Percentiles rank a stretch among this genome's conserved stretches.
phyloP scores from a whole-genome alignment of 2,888 invertebrate species.

The Amphimallon solstitiale region DNA sequence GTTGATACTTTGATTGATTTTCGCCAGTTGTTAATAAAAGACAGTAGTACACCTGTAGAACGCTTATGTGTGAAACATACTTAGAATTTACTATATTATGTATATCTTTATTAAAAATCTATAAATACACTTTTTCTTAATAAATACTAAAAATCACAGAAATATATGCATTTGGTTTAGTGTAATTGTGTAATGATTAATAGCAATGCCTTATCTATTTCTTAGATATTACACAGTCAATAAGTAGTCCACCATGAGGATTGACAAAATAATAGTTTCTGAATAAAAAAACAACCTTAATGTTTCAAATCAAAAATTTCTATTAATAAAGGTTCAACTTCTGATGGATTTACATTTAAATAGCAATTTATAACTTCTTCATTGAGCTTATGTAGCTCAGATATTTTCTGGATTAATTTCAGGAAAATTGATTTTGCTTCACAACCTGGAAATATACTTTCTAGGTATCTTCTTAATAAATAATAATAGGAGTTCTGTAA shows the following conservation, averaged over 20 bases:
- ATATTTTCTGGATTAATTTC: conserved; percentile 89
- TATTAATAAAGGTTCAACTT: conserved; percentile 91
- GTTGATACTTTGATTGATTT: no score
- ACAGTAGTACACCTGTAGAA: no score
- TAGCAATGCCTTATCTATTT: background rate
- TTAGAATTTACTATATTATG: background rate
- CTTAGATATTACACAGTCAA: background rate
- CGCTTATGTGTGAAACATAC: no score
- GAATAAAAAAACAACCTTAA: conserved; percentile 48
- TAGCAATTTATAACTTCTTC: conserved; percentile 93
- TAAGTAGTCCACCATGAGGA: background rate
- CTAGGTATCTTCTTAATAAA: conserved; percentile 83
- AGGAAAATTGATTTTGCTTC: conserved; percentile 89
- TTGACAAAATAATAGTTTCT: background rate
- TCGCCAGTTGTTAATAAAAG: no score
- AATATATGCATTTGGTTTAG: background rate
- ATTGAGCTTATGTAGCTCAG: conserved; percentile 87
- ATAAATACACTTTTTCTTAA: background rate
- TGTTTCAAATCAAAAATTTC: conserved; percentile 95
- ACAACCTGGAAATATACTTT: conserved; percentile 84
- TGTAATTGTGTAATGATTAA: background rate
- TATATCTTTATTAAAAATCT: background rate
- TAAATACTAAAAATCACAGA: conserved; percentile 1
- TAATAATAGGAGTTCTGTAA: conserved; percentile 90
- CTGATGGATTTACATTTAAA: conserved; percentile 89